These are phyloP conservation scores for Mongoloraphidia duomilia DNA, from an alignment of 2,888 invertebrate genomes.

Conservation along the genomic window DNA sequence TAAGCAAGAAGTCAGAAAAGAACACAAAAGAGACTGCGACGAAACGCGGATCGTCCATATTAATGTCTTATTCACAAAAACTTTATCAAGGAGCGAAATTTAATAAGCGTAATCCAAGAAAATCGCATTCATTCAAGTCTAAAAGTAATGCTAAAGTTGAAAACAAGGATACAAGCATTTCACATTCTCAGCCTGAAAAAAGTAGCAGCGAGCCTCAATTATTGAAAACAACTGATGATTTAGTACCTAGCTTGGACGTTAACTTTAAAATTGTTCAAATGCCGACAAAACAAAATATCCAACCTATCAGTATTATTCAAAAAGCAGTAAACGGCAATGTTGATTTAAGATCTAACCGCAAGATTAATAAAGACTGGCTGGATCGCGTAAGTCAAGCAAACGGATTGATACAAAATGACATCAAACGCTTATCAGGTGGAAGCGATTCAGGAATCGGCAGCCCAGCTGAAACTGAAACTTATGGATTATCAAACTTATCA, in stretches of 20 bases:
- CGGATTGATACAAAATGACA: not conserved
- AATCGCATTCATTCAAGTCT: constrained; percentile 34
- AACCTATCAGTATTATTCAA: constrained; percentile 24
- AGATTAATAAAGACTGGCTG: constrained; percentile 33
- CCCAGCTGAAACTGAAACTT: not conserved
- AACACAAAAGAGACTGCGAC: too few relatives aligned
- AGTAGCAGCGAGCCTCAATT: too few relatives aligned
- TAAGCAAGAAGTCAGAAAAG: constrained; percentile 23
- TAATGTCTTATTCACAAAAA: constrained; percentile 40
- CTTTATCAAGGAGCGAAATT: constrained; percentile 54
- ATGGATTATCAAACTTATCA: constrained; percentile 2
- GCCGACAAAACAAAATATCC: constrained; percentile 14
- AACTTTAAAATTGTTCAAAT: constrained; percentile 19
- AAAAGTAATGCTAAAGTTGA: not conserved
- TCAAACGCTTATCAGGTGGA: not conserved
- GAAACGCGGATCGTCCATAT: too few relatives aligned
- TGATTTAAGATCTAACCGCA: constrained; percentile 11
- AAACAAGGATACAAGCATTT: not conserved
- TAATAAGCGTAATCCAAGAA: constrained; percentile 62
- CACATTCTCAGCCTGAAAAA: constrained; percentile 11
- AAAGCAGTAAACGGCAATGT: constrained; percentile 14
- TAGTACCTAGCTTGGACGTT: constrained; percentile 6
- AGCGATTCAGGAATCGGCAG: not conserved
- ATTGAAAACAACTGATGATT: too few relatives aligned
- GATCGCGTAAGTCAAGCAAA: constrained; percentile 15